Base-by-base conservation (phyloP, 2,797 vertebrate species). In the Natrix natrix region DNA sequence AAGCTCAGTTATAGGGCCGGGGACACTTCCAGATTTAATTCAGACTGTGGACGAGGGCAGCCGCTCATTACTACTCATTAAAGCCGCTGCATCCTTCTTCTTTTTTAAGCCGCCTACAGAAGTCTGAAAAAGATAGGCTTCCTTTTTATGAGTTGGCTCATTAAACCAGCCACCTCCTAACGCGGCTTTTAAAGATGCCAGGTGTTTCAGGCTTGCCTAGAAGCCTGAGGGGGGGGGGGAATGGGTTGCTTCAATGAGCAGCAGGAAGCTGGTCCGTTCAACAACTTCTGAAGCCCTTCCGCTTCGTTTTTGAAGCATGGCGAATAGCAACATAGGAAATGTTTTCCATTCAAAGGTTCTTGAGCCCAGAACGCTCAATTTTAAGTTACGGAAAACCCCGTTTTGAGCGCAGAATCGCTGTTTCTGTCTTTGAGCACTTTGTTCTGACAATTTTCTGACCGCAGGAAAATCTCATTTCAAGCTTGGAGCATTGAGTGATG, bases 191-290 rank as follows among this genome's bases (percentile, higher is more conserved):
- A 48, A 43, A 83, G 20, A 48, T 12, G 4, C 3, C 3, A 24
- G 4, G 2, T 11, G 10, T 24, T 83, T 83, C 37, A 83, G 20
- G 32, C 32, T 43, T 43, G 69, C 74, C 8, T 78, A 74, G 66
- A 74, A 37, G n/a, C 14, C 66, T 0, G 5, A 1, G n/a, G 1
- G 12, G 60, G 2, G 5, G 17, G n/a, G 1, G 16, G 3, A 22
- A 22, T 1, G 4, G 0, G 6, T 22, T 78, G 74, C 37, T 78
- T 78, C 8, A 78, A 22, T 20, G 74, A 78, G 37, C 74, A 43
- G 37, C 32, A 43, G 8, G 74, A 43, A 78, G 74, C 17, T 78
- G 74, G 17, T 37, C 17, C 74, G 4, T 43, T 48, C 37, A 83
- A 43, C 74, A 43, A 48, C 37, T 10, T 78, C 74, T 11, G 74